A percentile compares a stretch with the other conserved stretches of the same genome.
Evolutionary conservation across 2,888 invertebrate species (phyloP).

Genomic region (Pachycephus smyrnensis): DNA sequence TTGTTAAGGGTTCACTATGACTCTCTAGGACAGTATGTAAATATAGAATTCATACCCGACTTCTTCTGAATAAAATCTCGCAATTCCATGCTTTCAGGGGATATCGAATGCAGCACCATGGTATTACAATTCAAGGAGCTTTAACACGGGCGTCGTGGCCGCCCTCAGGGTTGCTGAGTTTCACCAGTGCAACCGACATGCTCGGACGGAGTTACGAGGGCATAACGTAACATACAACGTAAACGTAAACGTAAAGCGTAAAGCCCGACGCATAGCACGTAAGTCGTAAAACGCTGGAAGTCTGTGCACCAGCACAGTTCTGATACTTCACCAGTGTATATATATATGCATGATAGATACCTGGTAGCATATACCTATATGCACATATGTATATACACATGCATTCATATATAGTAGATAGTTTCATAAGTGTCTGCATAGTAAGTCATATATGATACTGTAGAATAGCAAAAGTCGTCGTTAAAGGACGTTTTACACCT

Average conservation of each 20-base stretch:
- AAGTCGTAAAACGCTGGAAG: conserved; percentile 46
- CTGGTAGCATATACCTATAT: no score
- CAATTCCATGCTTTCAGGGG: neutral
- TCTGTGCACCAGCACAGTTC: conserved; percentile 35
- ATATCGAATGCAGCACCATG: neutral
- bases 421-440: no score
- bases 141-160: conserved; percentile 23
- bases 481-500: neutral
- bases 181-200: conserved; percentile 38
- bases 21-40: neutral
- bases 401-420: no score
- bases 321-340: neutral
- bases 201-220: conserved; percentile 49
- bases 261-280: conserved; percentile 46
- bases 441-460: no score
- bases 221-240: conserved; percentile 48
- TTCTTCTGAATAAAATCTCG: neutral
- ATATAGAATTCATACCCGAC: neutral
- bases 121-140: conserved; percentile 23
- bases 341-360: no score
- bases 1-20: neutral
- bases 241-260: conserved; percentile 47
- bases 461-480: neutral
- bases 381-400: no score
- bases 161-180: conserved; percentile 21